Base-by-base conservation (phyloP, 2,888 invertebrate genomes). In the Ennomos fuscantarius region DNA sequence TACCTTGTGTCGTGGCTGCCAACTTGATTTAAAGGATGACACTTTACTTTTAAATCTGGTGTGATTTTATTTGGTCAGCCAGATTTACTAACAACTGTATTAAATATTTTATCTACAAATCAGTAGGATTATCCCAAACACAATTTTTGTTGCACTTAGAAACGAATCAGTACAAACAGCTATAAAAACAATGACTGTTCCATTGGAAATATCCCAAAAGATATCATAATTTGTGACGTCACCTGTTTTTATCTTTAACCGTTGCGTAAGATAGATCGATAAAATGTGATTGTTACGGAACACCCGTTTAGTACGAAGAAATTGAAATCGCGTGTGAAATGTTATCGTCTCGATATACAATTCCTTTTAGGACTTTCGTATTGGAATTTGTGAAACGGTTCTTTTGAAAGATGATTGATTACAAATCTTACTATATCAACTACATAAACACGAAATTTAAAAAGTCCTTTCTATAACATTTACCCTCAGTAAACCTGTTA, bases 321-420 rank as follows among this genome's bases (percentile, higher is more conserved):
- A 55, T 61, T 54, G 33, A 35, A 65, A 62, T 73, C 60, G 70
- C 75, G 72, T 76, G 75, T 66, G 73, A 67, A 61, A 37, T 62
- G 37, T 55, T 64, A 65, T 64, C 60, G 55, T 60, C 57, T 44
- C 48, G 60, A n/a, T 46, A 58, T 58, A 37, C 45, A 11, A 45
- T 47, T 31, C 12, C 24, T 45, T 40, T 56, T 36, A 2, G 24
- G 36, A 46, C 39, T 24, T 39, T 57, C 34, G 35, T 44, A 40
- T 13, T 49, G 31, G 5, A 35, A 45, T 53, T 24, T 37, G 42
- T 39, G 9, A 37, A 57, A 52, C 43, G 15, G 57, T 57, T 46
- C 42, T 15, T 33, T 36, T 13, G 40, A n/a, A 33, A 6, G 15
- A 47, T 15, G 9, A 37, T 8, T 36, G 6, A 36, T 2, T n/a